These are phyloP conservation scores for Platyrinchus mystaceus DNA, from an alignment of 2,797 vertebrate genomes.

Conservation along the genomic window DNA sequence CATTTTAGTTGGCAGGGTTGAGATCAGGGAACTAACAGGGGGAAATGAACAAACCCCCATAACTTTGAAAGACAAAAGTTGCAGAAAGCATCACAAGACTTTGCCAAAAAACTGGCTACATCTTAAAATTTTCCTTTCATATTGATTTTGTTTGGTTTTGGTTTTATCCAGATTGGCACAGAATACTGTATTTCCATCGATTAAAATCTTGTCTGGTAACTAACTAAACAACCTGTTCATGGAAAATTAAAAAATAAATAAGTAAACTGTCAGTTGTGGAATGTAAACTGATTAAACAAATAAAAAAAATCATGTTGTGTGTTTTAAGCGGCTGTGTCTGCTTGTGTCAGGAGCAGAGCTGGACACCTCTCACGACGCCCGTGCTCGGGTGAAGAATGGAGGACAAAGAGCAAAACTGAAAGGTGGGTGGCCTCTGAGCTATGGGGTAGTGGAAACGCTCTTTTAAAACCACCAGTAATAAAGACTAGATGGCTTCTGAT, in stretches of 20 bases:
- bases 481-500: background rate
- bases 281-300: conserved; percentile 85
- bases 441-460: background rate
- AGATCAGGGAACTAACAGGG: conserved; percentile 52
- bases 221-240: conserved; percentile 81
- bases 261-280: conserved; percentile 82
- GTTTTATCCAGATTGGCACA: conserved; percentile 71
- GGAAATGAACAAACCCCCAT: conserved; percentile 39
- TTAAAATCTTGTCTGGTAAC: conserved; percentile 77
- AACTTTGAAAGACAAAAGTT: conserved; percentile 49
- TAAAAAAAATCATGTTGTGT: conserved; percentile 82
- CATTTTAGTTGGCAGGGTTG: conserved; percentile 23
- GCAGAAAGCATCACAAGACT: conserved; percentile 59
- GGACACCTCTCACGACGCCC: background rate
- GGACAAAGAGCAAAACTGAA: background rate
- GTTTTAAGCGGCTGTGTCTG: conserved; percentile 72
- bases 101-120: conserved; percentile 60
- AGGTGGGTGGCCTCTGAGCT: background rate
- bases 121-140: conserved; percentile 59
- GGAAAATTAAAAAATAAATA: conserved; percentile 77
- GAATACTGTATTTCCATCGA: conserved; percentile 74
- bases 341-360: background rate
- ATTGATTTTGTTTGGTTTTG: conserved; percentile 36
- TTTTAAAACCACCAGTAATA: background rate
- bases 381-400: background rate